These are phyloP conservation scores for Clavelina lepadiformis DNA, from an alignment of 23 tunicate genomes.

Conservation along the genomic window DNA sequence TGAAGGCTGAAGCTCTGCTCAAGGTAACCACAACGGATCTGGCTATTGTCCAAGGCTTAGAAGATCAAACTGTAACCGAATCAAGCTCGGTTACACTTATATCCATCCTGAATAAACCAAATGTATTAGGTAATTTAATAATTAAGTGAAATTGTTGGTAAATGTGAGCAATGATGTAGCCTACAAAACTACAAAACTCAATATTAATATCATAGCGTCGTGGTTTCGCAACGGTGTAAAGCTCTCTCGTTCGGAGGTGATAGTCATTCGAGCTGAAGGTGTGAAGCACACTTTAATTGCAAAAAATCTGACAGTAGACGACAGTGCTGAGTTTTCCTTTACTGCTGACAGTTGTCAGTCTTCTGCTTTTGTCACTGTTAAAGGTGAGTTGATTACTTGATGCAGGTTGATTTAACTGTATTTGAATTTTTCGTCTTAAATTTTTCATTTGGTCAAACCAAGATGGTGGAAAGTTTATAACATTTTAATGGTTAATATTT, in stretches of 20 bases:
- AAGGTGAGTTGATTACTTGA: constrained; percentile 22
- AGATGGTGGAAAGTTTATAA: too few species aligned
- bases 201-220: too few species aligned
- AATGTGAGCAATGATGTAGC: not conserved
- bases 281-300: constrained; percentile 43
- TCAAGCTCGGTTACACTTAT: constrained; percentile 55
- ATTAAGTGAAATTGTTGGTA: not conserved
- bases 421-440: too few species aligned
- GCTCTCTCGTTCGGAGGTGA: constrained; percentile 47
- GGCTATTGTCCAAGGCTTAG: constrained; percentile 31
- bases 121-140: constrained; percentile 51
- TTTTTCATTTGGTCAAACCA: too few species aligned
- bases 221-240: constrained; percentile 84
- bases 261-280: constrained; percentile 61
- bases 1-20: constrained; percentile 50
- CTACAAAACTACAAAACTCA: too few species aligned
- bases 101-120: constrained; percentile 57
- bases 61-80: constrained; percentile 38
- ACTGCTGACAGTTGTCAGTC: constrained; percentile 57
- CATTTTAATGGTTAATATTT: too few species aligned
- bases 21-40: constrained; percentile 42
- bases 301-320: constrained; percentile 57
- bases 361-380: constrained; percentile 47
- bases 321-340: constrained; percentile 64
- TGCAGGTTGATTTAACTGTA: not conserved